A percentile compares a stretch with the other conserved stretches of the same genome.
Conservation (phyloP, 2,888 invertebrate species). For the Synergus itoensis region DNA sequence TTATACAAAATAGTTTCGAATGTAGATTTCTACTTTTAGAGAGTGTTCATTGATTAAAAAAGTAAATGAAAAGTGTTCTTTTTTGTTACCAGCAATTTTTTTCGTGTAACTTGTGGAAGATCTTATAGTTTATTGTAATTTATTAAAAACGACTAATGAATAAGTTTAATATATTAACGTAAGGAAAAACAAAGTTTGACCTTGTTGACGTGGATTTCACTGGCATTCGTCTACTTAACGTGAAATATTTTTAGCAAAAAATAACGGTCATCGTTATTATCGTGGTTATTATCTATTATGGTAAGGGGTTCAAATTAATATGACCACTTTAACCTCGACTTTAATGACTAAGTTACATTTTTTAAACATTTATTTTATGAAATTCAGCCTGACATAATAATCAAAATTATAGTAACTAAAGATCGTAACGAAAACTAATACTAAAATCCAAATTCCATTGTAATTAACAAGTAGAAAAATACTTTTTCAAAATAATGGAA, state of each 20-base stretch:
- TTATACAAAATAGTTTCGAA: constrained; percentile 3
- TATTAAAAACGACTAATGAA: background rate
- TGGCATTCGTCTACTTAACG: background rate
- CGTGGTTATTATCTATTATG: background rate
- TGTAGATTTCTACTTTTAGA: background rate
- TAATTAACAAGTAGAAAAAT: background rate
- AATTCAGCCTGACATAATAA: background rate
- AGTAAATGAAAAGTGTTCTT: background rate
- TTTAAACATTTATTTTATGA: background rate
- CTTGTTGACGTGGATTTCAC: constrained; percentile 29
- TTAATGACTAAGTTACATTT: background rate
- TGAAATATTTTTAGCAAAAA: background rate
- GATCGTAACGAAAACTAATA: background rate
- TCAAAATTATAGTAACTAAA: background rate
- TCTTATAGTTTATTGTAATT: too few species aligned
- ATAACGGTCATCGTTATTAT: background rate
- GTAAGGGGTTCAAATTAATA: background rate
- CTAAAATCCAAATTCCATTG: background rate
- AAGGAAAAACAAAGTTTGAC: constrained; percentile 37
- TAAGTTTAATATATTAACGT: background rate
- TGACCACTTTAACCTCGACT: background rate
- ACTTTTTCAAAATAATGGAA: constrained; percentile 29
- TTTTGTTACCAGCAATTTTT: background rate
- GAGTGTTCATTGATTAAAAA: background rate
- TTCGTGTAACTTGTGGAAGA: background rate